Conservation (phyloP, 2,113 vertebrate genomes). For the Entomyzon cyanotis region DNA sequence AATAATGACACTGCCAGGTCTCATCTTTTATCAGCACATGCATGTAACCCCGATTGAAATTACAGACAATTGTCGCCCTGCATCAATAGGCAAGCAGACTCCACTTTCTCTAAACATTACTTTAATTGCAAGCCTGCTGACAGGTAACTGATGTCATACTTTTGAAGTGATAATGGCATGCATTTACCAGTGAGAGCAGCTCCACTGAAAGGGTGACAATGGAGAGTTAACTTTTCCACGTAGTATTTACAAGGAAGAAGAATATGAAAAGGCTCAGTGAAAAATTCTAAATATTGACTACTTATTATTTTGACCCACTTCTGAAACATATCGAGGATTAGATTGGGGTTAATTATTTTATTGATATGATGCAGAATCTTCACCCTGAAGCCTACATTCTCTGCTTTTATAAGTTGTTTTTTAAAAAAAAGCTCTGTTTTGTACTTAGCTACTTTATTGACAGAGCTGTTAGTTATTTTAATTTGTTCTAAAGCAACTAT, state of each 20-base stretch:
- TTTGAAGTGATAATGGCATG: conserved; percentile 11
- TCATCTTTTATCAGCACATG: not conserved
- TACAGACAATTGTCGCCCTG: not conserved
- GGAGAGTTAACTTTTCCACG: not conserved
- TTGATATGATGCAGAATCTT: not conserved
- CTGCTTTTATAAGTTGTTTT: not conserved
- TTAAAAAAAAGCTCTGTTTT: not conserved
- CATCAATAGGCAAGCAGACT: not conserved
- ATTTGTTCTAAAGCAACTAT: not conserved
- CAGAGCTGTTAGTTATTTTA: not conserved
- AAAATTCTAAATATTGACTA: not conserved
- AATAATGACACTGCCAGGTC: not conserved
- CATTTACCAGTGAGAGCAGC: not conserved
- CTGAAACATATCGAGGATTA: not conserved
- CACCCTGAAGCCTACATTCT: not conserved
- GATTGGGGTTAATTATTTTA: not conserved
- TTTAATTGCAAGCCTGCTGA: conserved; percentile 20
- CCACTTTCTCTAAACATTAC: not conserved
- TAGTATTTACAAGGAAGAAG: not conserved
- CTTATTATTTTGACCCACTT: not conserved
- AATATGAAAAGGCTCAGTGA: not conserved
- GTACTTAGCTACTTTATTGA: not conserved
- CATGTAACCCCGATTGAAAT: not conserved
- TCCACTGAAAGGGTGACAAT: not conserved
- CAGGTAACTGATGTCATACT: conserved; percentile 26